Evolutionary conservation across 2,113 vertebrate species (phyloP).

Genomic region (Sisor rabdophorus): DNA sequence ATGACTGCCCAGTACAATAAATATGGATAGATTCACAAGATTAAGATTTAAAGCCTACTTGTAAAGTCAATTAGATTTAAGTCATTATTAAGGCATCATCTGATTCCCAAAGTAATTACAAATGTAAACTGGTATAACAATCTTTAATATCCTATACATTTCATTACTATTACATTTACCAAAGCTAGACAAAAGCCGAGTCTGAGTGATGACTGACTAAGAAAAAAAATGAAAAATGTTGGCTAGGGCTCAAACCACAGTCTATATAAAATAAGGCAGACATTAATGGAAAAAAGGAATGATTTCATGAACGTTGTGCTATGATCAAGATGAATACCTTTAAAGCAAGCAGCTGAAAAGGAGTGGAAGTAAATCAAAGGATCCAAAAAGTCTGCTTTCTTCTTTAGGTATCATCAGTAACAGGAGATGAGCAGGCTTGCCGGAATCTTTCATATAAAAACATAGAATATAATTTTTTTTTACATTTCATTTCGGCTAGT

Average conservation of each 20-base stretch:
- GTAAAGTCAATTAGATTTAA: background rate
- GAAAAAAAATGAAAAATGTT: background rate
- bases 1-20: background rate
- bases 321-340: constrained; percentile 1
- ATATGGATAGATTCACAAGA: background rate
- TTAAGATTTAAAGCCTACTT: background rate
- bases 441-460: constrained; percentile 46
- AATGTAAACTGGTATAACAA: background rate
- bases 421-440: constrained; percentile 16
- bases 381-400: background rate
- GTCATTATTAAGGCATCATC: background rate
- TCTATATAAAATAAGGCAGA: constrained; percentile 5
- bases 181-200: background rate
- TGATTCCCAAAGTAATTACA: background rate
- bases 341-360: background rate
- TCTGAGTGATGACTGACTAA: background rate
- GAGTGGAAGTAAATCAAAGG: background rate
- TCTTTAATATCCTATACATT: background rate
- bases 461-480: constrained; percentile 80
- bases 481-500: constrained; percentile 66
- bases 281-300: background rate
- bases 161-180: background rate
- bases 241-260: constrained; percentile 4
- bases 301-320: background rate
- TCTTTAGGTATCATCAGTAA: constrained; percentile 23